Percentiles rank a stretch among this genome's conserved stretches.
Conservation (phyloP, 1,140 invertebrate genomes). For the Drosophila auraria region DNA sequence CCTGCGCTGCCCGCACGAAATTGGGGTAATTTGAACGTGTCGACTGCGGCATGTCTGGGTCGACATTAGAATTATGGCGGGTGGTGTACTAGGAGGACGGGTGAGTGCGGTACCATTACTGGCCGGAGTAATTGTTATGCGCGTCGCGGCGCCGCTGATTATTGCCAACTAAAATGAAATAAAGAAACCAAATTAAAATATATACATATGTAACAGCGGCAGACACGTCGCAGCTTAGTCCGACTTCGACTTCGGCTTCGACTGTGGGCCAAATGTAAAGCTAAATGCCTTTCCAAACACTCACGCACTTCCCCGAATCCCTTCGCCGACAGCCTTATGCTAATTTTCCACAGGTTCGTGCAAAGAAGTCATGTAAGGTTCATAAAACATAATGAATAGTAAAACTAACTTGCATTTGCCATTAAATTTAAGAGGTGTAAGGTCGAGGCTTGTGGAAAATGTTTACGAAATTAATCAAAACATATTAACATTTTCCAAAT, state of each 20-base stretch:
- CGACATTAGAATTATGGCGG: constrained; percentile 75
- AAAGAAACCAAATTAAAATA: constrained; percentile 77
- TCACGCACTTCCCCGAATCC: constrained; percentile 23
- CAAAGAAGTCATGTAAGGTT: constrained; percentile 15
- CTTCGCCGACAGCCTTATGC: constrained; percentile 45
- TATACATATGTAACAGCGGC: constrained; percentile 58
- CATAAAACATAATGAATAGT: constrained; percentile 58
- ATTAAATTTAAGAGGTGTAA: not conserved
- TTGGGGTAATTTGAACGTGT: constrained; percentile 83
- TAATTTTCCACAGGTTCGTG: constrained; percentile 61
- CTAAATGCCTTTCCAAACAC: constrained; percentile 59
- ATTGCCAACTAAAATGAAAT: constrained; percentile 84
- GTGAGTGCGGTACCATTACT: constrained; percentile 54
- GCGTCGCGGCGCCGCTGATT: constrained; percentile 67
- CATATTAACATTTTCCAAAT: not conserved
- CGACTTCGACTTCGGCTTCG: constrained; percentile 7
- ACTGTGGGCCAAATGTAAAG: constrained; percentile 50
- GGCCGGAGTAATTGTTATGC: constrained; percentile 70
- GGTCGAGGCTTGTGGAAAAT: not conserved
- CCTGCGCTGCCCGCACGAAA: constrained; percentile 72
- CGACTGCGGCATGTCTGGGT: constrained; percentile 60
- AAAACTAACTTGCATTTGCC: constrained; percentile 14
- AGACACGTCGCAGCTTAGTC: constrained; percentile 53
- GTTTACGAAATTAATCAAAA: too few species aligned
- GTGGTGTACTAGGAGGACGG: constrained; percentile 16